Evolutionary conservation across 2,888 invertebrate genomes (phyloP), one percentile per base, ranked within the genome.

Genomic region (Selenia dentaria): DNA sequence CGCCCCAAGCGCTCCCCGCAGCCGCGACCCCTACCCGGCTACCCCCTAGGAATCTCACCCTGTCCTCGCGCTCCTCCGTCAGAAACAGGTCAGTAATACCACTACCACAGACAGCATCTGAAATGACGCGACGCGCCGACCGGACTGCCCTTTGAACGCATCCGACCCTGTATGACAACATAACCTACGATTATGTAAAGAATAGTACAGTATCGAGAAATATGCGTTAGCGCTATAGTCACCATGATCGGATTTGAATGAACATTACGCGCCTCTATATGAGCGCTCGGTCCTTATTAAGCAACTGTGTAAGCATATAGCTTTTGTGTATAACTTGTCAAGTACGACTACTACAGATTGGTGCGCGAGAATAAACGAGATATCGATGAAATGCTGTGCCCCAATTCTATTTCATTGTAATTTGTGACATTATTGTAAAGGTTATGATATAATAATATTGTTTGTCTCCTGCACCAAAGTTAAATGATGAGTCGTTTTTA

Each of bases 21-120:
- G 92, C 80, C 83, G 59, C 93, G 37, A 83, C 93, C 54, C 91
- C 92, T 57, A 92, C 83, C 85, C 74, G 81, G 16, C 74, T 84
- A 34, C 85, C 83, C 47, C 83, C 74, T 54, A 81, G 88, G 75
- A 88, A 89, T 62, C 79, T 86, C 62, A 87, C 89, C 67, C 85
- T 89, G 42, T 79, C 90, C 29, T 75, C 83, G 57, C 76, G 89
- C 44, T 76, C 84, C 55, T 80, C 88, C 28, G 77, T 89, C 50
- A 75, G 90, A 69, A 90, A 90, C 80, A 89, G 90, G 90, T 90
- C 68, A 83, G 86, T 83, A 36, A 28, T 38, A 38, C 38, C 29
- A 3, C 0, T 22, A 5, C 5, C 18, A 4, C 18, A 18, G 18
- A 5, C 18, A 18, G 18, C 18, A 18, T 5, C 18, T 18, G 25